A percentile compares a stretch with the other conserved stretches of the same genome.
These are phyloP conservation scores for Catocala sponsa DNA, from an alignment of 2,888 invertebrate species.

Conservation along the genomic window DNA sequence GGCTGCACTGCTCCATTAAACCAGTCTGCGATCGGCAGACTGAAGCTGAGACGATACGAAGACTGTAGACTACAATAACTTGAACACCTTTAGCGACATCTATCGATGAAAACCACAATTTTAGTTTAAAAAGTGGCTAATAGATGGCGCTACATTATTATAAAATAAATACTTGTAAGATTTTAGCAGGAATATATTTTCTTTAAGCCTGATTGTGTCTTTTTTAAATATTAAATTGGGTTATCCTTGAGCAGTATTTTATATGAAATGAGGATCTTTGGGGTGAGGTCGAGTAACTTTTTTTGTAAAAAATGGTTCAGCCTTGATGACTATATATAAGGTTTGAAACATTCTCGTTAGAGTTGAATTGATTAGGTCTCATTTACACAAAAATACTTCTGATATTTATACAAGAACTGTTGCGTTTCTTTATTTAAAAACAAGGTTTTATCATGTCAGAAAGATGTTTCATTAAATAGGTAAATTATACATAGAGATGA, in stretches of 20 bases:
- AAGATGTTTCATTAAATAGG: too few species aligned
- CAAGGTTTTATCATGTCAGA: too few species aligned
- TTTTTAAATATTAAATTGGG: not conserved
- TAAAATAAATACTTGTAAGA: not conserved
- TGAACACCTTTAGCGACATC: conserved; percentile 7
- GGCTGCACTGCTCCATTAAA: conserved; percentile 81
- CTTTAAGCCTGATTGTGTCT: not conserved
- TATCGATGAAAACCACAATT: not conserved
- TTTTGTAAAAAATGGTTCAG: too few species aligned
- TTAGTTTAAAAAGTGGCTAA: not conserved
- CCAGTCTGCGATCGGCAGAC: conserved; percentile 70
- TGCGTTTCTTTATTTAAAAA: too few species aligned
- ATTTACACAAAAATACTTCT: too few species aligned
- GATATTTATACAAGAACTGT: too few species aligned
- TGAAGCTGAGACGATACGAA: conserved; percentile 76
- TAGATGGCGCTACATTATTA: not conserved
- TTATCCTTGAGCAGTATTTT: not conserved
- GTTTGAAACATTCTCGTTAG: too few species aligned
- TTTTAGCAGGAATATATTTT: too few species aligned
- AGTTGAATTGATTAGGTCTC: too few species aligned
- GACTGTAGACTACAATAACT: conserved; percentile 57
- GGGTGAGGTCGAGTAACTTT: not conserved
- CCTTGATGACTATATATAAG: too few species aligned
- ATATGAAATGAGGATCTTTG: not conserved
- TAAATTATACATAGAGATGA: too few species aligned